These are phyloP conservation scores for Xenus cinereus DNA, from an alignment of 2,113 vertebrate species.

Conservation along the genomic window DNA sequence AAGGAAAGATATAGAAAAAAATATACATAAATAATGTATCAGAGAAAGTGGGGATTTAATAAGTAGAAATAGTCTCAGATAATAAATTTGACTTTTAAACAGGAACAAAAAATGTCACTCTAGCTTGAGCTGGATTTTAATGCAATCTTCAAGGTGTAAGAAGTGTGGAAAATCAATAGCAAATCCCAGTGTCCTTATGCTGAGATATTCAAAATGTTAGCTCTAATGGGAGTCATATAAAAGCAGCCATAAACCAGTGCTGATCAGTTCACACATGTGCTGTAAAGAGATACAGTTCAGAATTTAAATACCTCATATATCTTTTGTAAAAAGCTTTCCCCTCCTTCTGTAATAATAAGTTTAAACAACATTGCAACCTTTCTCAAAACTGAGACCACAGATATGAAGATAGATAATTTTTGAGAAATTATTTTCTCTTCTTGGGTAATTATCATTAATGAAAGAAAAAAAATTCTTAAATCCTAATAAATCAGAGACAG, in stretches of 20 bases:
- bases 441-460: slow-evolving; percentile 81
- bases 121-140: slow-evolving; percentile 71
- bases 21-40: slow-evolving; percentile 54
- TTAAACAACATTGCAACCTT: slow-evolving; percentile 63
- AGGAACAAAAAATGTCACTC: slow-evolving; percentile 73
- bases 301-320: slow-evolving; percentile 67
- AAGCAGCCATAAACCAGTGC: slow-evolving; percentile 56
- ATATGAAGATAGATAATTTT: slow-evolving; percentile 68
- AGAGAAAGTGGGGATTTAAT: slow-evolving; percentile 63
- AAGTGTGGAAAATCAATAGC: slow-evolving; percentile 74
- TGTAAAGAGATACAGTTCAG: slow-evolving; percentile 66
- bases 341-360: slow-evolving; percentile 48
- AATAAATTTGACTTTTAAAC: slow-evolving; percentile 66
- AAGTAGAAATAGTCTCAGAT: slow-evolving; percentile 62
- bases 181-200: slow-evolving; percentile 71
- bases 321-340: slow-evolving; percentile 54
- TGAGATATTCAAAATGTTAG: slow-evolving; percentile 77
- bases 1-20: slow-evolving; percentile 47
- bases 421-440: slow-evolving; percentile 77
- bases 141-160: slow-evolving; percentile 71
- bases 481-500: slow-evolving; percentile 78
- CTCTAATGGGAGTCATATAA: slow-evolving; percentile 68
- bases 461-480: slow-evolving; percentile 76
- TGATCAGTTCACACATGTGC: slow-evolving; percentile 68
- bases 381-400: slow-evolving; percentile 56